Conservation (phyloP, 2,797 vertebrate genomes). For the Syngnathus acus region DNA sequence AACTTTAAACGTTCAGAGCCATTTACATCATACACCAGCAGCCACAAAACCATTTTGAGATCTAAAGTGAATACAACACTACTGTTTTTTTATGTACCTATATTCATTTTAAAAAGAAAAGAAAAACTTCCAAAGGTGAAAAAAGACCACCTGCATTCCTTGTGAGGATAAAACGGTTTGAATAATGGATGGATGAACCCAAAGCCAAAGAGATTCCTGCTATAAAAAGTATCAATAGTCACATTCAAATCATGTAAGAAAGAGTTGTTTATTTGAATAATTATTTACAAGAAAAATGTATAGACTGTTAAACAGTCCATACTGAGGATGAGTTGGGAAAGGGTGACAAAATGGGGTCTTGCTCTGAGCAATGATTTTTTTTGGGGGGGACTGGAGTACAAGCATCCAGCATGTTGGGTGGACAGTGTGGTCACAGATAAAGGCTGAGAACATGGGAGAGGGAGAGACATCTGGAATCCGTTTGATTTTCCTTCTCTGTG, state of each 20-base stretch:
- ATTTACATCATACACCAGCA: too few relatives aligned
- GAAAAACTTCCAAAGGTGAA: too few relatives aligned
- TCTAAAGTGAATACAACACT: too few relatives aligned
- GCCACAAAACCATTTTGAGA: too few relatives aligned
- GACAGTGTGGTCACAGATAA: constrained; percentile 20
- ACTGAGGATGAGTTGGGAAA: constrained; percentile 12
- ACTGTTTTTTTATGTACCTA: background rate
- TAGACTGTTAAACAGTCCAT: constrained; percentile 44
- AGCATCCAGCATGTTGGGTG: constrained; percentile 30
- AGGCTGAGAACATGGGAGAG: background rate
- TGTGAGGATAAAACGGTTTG: too few relatives aligned
- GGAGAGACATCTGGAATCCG: constrained; percentile 41
- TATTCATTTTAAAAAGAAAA: constrained; percentile 12
- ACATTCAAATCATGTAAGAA: constrained; percentile 49
- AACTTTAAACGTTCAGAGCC: too few relatives aligned
- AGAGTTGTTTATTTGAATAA: constrained; percentile 56
- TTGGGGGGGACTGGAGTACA: constrained; percentile 18
- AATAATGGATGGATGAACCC: too few relatives aligned
- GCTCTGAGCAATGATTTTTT: constrained; percentile 19
- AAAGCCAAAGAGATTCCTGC: too few relatives aligned
- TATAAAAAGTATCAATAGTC: constrained; percentile 3
- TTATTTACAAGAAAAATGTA: constrained; percentile 58
- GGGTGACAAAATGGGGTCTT: constrained; percentile 17
- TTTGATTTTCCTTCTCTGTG: constrained; percentile 34
- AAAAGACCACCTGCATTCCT: too few relatives aligned